Evolutionary conservation across 2,888 invertebrate species (phyloP).

Genomic region (Diaphora mendica): DNA sequence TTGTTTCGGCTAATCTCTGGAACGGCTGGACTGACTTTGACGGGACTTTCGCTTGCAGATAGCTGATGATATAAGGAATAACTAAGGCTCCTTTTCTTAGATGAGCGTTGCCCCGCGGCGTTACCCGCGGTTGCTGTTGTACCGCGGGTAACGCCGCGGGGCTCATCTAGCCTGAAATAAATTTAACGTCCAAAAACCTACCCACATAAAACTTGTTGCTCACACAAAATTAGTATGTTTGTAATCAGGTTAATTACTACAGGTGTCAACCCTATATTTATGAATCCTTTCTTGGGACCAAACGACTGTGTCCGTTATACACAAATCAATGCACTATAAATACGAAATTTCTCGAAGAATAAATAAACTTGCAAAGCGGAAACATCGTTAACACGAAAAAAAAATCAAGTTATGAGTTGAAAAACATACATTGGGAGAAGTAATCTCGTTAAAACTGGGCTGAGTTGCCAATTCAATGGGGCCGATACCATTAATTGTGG

Average conservation of each 20-base stretch:
- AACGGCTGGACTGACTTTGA: no score
- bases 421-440: conserved; percentile 25
- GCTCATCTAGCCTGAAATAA: background rate
- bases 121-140: no score
- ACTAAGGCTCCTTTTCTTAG: no score
- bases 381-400: conserved; percentile 50
- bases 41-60: no score
- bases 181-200: background rate
- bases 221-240: background rate
- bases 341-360: conserved; percentile 36
- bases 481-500: background rate
- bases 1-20: no score
- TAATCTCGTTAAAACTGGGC: conserved; percentile 13
- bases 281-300: conserved; percentile 25
- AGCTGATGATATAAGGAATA: no score
- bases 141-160: no score
- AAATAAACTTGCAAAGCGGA: conserved; percentile 43
- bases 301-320: conserved; percentile 35
- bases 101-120: no score
- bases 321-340: conserved; percentile 47
- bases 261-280: conserved; percentile 19
- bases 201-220: background rate
- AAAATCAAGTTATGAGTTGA: conserved; percentile 31
- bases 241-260: background rate
- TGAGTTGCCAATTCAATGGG: conserved; percentile 6